Evolutionary conservation across 1,140 invertebrate genomes (phyloP).

Genomic region (Drosophila persimilis): DNA sequence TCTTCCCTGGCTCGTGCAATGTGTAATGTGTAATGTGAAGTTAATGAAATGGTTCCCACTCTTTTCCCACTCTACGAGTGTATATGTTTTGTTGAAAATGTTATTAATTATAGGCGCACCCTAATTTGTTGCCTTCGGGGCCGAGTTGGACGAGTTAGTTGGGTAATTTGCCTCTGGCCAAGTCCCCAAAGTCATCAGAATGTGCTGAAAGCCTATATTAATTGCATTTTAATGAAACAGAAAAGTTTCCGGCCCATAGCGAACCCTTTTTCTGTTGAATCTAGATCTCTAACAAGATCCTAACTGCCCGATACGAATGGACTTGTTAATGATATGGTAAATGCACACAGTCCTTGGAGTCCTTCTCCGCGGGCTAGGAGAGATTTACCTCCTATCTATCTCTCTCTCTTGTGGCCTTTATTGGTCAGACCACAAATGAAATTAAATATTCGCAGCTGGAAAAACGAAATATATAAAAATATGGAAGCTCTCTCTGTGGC

Average conservation of each 20-base stretch:
- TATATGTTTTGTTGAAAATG: slow-evolving; percentile 55
- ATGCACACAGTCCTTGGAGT: slow-evolving; percentile 26
- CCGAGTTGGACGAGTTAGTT: slow-evolving; percentile 11
- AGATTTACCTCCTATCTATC: slow-evolving; percentile 32
- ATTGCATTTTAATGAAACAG: slow-evolving; percentile 78
- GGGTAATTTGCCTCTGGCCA: slow-evolving; percentile 47
- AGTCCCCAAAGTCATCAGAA: slow-evolving; percentile 53
- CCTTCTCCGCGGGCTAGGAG: neutral
- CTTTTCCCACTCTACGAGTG: neutral
- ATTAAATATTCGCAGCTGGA: slow-evolving; percentile 66
- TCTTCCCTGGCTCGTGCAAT: neutral
- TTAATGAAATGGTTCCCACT: slow-evolving; percentile 66
- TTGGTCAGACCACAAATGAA: slow-evolving; percentile 68
- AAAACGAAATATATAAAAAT: slow-evolving; percentile 45
- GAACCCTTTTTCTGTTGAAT: slow-evolving; percentile 45
- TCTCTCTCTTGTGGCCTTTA: slow-evolving; percentile 29
- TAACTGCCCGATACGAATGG: slow-evolving; percentile 29
- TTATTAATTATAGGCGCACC: slow-evolving; percentile 79
- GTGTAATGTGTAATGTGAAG: slow-evolving; percentile 66
- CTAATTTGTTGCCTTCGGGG: slow-evolving; percentile 51
- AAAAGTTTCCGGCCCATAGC: slow-evolving; percentile 1
- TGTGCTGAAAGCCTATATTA: slow-evolving; percentile 77
- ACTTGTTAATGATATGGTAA: slow-evolving; percentile 53
- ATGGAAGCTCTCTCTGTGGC: slow-evolving; percentile 43
- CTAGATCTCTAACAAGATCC: slow-evolving; percentile 35